Evolutionary conservation across 2,113 vertebrate genomes (phyloP), one percentile per base, ranked within the genome.

Genomic region (Tylochromis polylepis): DNA sequence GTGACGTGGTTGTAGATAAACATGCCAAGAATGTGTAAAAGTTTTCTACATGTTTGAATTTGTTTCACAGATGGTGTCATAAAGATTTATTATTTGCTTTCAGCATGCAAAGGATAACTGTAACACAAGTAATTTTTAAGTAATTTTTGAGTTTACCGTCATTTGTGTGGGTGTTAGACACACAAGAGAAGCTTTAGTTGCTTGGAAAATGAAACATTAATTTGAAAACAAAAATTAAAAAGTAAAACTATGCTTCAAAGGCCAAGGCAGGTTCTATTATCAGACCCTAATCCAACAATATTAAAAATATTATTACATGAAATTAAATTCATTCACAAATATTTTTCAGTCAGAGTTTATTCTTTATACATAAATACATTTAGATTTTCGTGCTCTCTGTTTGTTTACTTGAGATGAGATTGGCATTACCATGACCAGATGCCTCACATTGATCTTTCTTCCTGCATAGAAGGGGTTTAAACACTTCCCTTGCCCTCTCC

Each of bases 401-500:
- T 59, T 87, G 82, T 90, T 85, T 93, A 7, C 83, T 79, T 51
- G 81, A 91, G 51, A 85, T 93, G n/a, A 90, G 20, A 36, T 91
- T 92, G 24, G 55, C 53, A 53, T 57, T 80, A 1, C 75, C 82
- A 36, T 67, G 60, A 77, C 57, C 43, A 15, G 79, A 85, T 58
- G 57, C 85, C 4, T 78, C 8, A 58, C 67, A 89, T 10, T 87
- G 81, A 3, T 14, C 92, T 36, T 89, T 91, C 4, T 41, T 91
- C 4, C 78, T 89, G 49, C 34, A 81, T 18, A 95, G 24, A 34
- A 94, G 22, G 0, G 78, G 11, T 53, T 53, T 60, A 89, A 91
- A 97, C 78, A 97, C 94, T 80, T 96, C 96, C 22, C 56, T 90
- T 2, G 95, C 96, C 79, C 96, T 97, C 88, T 96, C 97, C 82